Percentiles rank a stretch among this genome's conserved stretches.
Evolutionary conservation across 2,797 vertebrate genomes (phyloP).

Genomic region (Choloepus didactylus): DNA sequence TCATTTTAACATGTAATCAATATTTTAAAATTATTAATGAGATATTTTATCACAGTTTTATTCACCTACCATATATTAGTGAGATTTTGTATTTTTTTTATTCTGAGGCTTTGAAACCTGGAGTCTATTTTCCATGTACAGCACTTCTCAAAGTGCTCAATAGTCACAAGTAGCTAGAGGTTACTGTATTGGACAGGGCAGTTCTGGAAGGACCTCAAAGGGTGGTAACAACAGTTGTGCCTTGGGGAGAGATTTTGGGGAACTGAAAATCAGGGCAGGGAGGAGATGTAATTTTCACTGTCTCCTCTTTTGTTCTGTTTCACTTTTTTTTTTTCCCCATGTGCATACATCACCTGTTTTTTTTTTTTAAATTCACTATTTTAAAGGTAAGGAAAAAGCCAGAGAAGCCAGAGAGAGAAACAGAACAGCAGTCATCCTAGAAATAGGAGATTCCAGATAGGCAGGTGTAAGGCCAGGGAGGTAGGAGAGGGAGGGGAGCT

Average conservation of each 20-base stretch:
- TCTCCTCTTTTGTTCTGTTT: neutral
- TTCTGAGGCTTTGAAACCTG: neutral
- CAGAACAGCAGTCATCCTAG: neutral
- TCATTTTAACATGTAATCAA: neutral
- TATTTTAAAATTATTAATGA: conserved; percentile 20
- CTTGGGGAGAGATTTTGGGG: neutral
- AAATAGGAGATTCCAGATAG: neutral
- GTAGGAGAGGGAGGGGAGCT: conserved; percentile 16
- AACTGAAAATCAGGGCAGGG: neutral
- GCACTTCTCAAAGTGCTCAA: neutral
- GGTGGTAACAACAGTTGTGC: neutral
- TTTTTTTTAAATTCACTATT: conserved; percentile 23
- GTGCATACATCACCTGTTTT: neutral
- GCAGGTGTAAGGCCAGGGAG: neutral
- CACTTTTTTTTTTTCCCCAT: neutral
- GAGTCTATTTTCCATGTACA: neutral
- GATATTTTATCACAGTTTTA: neutral
- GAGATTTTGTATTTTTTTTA: neutral
- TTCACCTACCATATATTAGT: neutral
- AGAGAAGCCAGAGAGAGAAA: neutral
- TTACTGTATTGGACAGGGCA: neutral
- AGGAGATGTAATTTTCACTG: neutral
- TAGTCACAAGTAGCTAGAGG: neutral
- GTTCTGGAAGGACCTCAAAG: neutral
- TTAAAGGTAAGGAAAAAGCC: conserved; percentile 33